Conservation (phyloP, 2,797 vertebrate genomes). For the Fratercula arctica region DNA sequence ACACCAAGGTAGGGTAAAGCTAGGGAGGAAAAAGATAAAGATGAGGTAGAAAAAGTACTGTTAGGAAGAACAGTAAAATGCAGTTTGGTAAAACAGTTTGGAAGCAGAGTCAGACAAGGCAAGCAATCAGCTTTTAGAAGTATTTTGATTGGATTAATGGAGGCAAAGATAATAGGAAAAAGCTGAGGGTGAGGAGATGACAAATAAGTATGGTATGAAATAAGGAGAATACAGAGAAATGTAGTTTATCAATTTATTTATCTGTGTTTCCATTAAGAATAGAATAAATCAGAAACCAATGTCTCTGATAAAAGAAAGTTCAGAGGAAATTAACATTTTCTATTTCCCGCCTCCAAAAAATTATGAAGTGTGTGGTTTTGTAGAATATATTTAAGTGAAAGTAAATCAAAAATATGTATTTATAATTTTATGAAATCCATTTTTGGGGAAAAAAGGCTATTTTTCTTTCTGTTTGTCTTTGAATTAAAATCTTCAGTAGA, state of each 20-base stretch:
- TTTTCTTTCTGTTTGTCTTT: not conserved
- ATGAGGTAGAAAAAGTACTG: not conserved
- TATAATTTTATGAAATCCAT: not conserved
- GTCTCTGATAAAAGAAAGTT: not conserved
- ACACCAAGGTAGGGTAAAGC: too few species aligned
- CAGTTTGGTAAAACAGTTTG: not conserved
- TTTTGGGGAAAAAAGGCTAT: rapidly evolving
- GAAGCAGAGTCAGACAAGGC: not conserved
- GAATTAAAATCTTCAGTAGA: not conserved
- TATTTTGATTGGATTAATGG: not conserved
- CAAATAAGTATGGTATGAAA: not conserved
- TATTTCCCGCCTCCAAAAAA: not conserved
- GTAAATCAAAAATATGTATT: not conserved
- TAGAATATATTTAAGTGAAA: not conserved
- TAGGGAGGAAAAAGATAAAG: not conserved
- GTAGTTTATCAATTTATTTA: conserved; percentile 19
- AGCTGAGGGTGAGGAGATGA: not conserved
- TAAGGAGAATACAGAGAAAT: not conserved
- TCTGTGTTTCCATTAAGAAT: not conserved
- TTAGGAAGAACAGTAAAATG: not conserved
- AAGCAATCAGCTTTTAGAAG: not conserved
- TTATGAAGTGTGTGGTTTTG: not conserved
- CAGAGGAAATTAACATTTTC: not conserved
- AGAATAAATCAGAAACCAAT: not conserved
- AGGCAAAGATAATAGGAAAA: not conserved